Base-by-base conservation (phyloP, 2,113 vertebrate species). In the Taurulus bubalis region DNA sequence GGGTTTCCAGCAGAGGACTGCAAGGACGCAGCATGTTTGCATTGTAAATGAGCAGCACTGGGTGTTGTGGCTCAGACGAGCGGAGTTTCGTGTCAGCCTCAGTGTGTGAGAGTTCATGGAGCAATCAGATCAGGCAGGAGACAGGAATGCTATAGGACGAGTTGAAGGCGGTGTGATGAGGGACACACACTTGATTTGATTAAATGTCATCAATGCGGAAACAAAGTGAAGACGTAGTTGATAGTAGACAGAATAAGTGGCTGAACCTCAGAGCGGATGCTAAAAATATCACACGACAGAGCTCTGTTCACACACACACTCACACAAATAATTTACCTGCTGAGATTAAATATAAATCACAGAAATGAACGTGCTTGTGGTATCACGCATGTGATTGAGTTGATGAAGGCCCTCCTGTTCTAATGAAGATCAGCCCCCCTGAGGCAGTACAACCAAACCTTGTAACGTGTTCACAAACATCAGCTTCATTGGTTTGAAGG, bases 131-230 rank as follows among this genome's bases (percentile, higher is more conserved):
- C 8, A 60, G 71, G 15, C 2, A 77, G 42, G 42, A 42, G 34
- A 68, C 58, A 53, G 75, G 80, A 87, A 81, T 85, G 82, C 24
- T 12, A 69, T 58, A 20, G 5, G 32, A 72, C 56, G 2, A 59
- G 75, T 77, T 83, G 40, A 58, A 34, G 74, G 58, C 65, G 58
- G 51, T 56, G 53, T 30, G 56, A 75, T 73, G 53, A 83, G 62
- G 80, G 78, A 88, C 5, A 9, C 40, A 22, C 75, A 53, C 36
- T 16, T 56, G 8, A 45, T 51, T 49, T 24, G 22, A 22, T 32
- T 69, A 62, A 73, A 42, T 73, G 3, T 47, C 34, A 64, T 64
- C 30, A 47, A 22, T 51, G 56, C 6, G 20, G 38, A 84, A 59
- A 77, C 24, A 30, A 18, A 36, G 20, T 26, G 64, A 26, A 47